Conservation (phyloP, 2,113 vertebrate genomes). For the Phaethornis superciliosus region DNA sequence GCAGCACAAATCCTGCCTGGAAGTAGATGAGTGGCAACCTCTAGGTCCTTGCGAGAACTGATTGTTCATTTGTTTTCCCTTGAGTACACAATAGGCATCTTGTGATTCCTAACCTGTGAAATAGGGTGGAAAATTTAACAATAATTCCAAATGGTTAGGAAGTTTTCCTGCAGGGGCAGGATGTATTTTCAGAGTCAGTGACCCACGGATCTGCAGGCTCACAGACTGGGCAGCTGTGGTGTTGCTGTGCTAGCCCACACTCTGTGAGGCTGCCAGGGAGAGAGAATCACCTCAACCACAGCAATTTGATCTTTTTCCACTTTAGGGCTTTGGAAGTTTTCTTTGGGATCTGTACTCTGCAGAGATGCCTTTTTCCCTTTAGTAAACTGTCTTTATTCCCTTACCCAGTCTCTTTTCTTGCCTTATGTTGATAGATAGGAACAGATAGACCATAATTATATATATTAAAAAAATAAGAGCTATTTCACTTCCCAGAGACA, state of each 20-base stretch:
- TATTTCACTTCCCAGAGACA: slow-evolving; percentile 3
- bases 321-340: neutral
- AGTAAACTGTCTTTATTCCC: slow-evolving; percentile 47
- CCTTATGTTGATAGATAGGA: slow-evolving; percentile 5
- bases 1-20: neutral
- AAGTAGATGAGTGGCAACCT: neutral
- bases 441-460: neutral
- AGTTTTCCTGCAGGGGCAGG: neutral
- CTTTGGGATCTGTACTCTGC: neutral
- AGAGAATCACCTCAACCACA: neutral
- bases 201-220: accelerated
- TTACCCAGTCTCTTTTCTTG: neutral
- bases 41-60: neutral
- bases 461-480: neutral
- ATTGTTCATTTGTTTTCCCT: neutral
- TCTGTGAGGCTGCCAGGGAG: neutral
- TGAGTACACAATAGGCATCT: neutral
- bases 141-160: neutral
- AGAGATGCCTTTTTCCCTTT: slow-evolving; percentile 4
- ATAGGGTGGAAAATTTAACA: neutral
- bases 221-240: neutral
- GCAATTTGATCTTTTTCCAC: neutral
- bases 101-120: neutral
- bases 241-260: neutral
- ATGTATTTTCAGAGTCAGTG: accelerated